Base-by-base conservation (phyloP, 1,140 invertebrate genomes). In the Myzus persicae region DNA sequence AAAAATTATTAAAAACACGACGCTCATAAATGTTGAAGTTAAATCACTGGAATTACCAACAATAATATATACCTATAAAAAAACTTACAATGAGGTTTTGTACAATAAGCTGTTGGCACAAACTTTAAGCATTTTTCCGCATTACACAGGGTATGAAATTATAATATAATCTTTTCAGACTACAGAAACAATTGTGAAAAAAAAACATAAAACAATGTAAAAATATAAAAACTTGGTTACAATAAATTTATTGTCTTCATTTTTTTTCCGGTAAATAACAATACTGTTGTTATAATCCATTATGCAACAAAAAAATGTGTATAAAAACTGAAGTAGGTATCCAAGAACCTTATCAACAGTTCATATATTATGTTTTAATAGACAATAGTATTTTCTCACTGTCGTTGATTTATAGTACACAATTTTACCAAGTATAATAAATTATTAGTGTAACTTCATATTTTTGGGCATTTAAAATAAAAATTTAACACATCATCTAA, bases 41-140 rank as follows among this genome's bases (percentile, higher is more conserved):
- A 89, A 54, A 89, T 89, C 36, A 46, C 46, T 51, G 24, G 36
- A 51, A 89, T 51, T 89, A 54, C 88, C 88, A 40, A 89, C 88
- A 89, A 26, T 36, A 54, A 54, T 89, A 51, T 48, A 88, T 36
- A 89, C 36, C 48, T 8, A 51, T n/a, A 51, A 89, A 89, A 88
- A 89, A 54, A 89, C 88, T 54, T 38, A 54, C 36, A 40, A 40
- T 54, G 26, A 38, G 88, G 48, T 54, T 54, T 89, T 40, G 38
- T 40, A 89, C 36, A 89, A 89, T 89, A 89, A 89, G 36, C 36
- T 40, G 36, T 89, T 54, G 88, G 88, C 36, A 89, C 46, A 26
- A 54, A 89, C 88, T 89, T 89, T 89, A 40, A 54, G 24, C 38
- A 38, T 89, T 89, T 89, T 51, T 54, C 9, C 40, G 38, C 4